Percentiles rank a stretch among this genome's conserved stretches.
phyloP scores from a whole-genome alignment of 2,113 vertebrate species.

The Eulemur macaco region DNA sequence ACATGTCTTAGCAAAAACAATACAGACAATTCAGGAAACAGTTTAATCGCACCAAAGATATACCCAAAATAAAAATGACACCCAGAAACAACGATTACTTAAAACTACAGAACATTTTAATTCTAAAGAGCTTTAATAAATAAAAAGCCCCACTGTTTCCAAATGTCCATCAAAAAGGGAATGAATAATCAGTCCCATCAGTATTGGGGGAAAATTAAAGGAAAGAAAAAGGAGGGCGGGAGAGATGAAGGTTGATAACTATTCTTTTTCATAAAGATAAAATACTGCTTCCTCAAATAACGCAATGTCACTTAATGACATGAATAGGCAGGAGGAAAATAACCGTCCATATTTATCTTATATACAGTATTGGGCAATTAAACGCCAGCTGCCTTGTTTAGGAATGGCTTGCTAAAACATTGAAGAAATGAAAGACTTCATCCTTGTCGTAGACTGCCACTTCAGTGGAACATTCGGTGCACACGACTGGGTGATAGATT shows the following conservation, averaged over 20 bases:
- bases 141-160: conserved; percentile 47
- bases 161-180: conserved; percentile 37
- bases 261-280: conserved; percentile 44
- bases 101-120: conserved; percentile 59
- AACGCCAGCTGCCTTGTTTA: conserved; percentile 76
- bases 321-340: neutral
- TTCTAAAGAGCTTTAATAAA: conserved; percentile 62
- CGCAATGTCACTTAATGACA: conserved; percentile 38
- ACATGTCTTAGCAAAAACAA: conserved; percentile 30
- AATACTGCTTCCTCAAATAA: conserved; percentile 44
- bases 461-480: conserved; percentile 94
- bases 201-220: neutral
- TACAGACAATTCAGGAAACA: neutral
- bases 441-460: conserved; percentile 96
- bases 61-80: conserved; percentile 20
- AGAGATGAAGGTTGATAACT: neutral
- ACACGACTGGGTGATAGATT: conserved; percentile 93
- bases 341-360: conserved; percentile 1
- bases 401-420: conserved; percentile 94
- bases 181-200: conserved; percentile 37
- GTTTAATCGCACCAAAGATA: conserved; percentile 22
- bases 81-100: conserved; percentile 59
- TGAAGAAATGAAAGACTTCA: conserved; percentile 98
- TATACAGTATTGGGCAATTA: neutral
- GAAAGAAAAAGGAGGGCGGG: neutral